Evolutionary conservation across 2,113 vertebrate species (phyloP).

Genomic region (Cryptomyrus ogoouensis): DNA sequence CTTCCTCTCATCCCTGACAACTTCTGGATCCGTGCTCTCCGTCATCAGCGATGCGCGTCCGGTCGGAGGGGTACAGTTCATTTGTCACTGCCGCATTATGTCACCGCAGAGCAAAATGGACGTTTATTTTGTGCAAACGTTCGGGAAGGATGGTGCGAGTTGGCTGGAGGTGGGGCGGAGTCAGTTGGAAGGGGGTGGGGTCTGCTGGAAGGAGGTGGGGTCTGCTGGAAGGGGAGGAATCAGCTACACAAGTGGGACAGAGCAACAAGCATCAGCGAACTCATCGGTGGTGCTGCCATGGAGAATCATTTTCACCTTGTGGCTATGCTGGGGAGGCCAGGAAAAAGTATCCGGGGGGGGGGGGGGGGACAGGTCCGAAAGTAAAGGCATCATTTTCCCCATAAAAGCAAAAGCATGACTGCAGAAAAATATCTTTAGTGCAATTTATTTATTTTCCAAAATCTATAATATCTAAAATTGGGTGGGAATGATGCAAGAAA

Average conservation of each 20-base stretch:
- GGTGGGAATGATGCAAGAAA: neutral
- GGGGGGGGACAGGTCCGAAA: neutral
- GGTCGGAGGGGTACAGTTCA: slow-evolving; percentile 51
- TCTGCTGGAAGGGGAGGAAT: neutral
- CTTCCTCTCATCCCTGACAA: slow-evolving; percentile 24
- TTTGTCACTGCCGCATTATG: slow-evolving; percentile 58
- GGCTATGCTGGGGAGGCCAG: neutral
- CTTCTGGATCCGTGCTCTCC: slow-evolving; percentile 32
- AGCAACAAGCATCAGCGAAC: slow-evolving; percentile 45
- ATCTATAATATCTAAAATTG: neutral
- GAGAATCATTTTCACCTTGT: neutral
- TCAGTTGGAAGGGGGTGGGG: slow-evolving; percentile 32
- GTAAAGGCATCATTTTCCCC: neutral
- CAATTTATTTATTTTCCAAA: neutral
- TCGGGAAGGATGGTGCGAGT: slow-evolving; percentile 38
- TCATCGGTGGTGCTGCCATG: slow-evolving; percentile 19
- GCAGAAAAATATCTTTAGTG: neutral
- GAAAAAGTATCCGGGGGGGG: neutral
- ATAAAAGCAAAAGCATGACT: neutral
- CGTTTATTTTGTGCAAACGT: slow-evolving; percentile 48
- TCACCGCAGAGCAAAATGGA: slow-evolving; percentile 48
- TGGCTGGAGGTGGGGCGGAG: slow-evolving; percentile 40
- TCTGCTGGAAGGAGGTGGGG: neutral
- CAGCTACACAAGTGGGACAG: slow-evolving; percentile 12
- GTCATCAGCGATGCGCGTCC: slow-evolving; percentile 45